A percentile compares a stretch with the other conserved stretches of the same genome.
phyloP scores from a whole-genome alignment of 2,113 vertebrate genomes.

The Beaufortia kweichowensis region DNA sequence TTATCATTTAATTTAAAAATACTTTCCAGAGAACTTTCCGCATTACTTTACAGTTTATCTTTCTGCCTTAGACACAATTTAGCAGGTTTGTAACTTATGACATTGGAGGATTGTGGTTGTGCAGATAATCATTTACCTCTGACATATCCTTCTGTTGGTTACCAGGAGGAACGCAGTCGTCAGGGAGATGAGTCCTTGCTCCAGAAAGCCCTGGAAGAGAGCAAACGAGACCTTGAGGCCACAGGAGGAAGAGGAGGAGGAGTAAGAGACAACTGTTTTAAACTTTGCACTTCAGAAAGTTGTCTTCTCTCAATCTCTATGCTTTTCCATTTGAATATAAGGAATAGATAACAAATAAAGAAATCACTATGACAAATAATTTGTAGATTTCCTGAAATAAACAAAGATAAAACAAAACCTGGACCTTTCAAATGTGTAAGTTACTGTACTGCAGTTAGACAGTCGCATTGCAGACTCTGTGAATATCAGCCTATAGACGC shows the following conservation, averaged over 20 bases:
- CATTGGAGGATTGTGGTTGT: too few relatives aligned
- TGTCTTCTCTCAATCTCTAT: neutral
- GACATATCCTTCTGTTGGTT: conserved; percentile 51
- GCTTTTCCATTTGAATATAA: neutral
- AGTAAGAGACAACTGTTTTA: conserved; percentile 63
- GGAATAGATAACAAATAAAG: neutral
- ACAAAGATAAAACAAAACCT: neutral
- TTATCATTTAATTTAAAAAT: too few relatives aligned
- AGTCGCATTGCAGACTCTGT: neutral
- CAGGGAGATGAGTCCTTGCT: conserved; percentile 81
- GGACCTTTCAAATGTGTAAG: neutral
- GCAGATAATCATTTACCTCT: conserved; percentile 45
- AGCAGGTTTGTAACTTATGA: too few relatives aligned
- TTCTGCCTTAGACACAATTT: too few relatives aligned
- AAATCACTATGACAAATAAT: neutral
- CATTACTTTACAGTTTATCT: too few relatives aligned
- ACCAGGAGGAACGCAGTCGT: conserved; percentile 86
- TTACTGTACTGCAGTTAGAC: conserved; percentile 16
- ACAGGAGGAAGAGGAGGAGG: conserved; percentile 77
- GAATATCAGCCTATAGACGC: neutral
- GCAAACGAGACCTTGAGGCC: conserved; percentile 72
- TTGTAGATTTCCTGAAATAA: neutral
- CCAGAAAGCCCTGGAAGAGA: conserved; percentile 77
- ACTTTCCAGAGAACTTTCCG: too few relatives aligned
- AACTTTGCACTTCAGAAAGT: neutral